Evolutionary conservation across 2,113 vertebrate species (phyloP), one percentile per base, ranked within the genome.

Genomic region (Caranx ignobilis): DNA sequence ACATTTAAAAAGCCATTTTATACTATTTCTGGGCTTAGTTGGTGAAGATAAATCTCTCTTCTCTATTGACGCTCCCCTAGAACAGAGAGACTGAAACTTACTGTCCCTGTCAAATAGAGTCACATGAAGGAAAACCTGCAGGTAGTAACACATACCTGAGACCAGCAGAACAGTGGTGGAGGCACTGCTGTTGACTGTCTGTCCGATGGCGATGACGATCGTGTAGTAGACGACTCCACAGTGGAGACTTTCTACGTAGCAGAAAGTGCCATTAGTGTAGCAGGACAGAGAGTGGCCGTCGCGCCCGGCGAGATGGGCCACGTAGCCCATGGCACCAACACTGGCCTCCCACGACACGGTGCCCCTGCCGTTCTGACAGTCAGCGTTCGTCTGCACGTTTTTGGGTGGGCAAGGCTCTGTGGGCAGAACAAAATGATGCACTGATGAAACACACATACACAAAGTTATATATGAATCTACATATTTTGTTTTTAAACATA

Each of bases 351-450:
- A 96, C 0, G 92, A 90, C 75, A 95, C 81, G 0, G 59, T 76
- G 18, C 69, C 92, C 1, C 9, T 1, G 39, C 63, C 31, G 6
- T 37, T 80, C 35, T 71, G 21, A 63, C 91, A 94, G 37, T 84
- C 34, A 32, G 90, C 4, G 0, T 21, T 56, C 12, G 86, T 75
- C 60, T 78, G 43, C 31, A 95, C 83, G 0, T 93, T 78, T 15
- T 67, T 72, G 37, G 95, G 95, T 0, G 92, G 90, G 64, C 95
- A 96, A 1, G 94, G 94, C 68, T 95, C 95, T 96, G 77, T n/a
- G 41, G n/a, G 15, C 10, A 73, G 35, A 68, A 68, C 21, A 68
- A 65, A 65, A 61, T 13, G 21, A 71, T 75, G 19, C 3, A 39
- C 71, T 35, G 1, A 1, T 26, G 35, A 47, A 47, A 16, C 2